Evolutionary conservation across 64 coral and sea anemone species (phyloP), one percentile per base, ranked within the genome.

Genomic region (Acropora tenuis): DNA sequence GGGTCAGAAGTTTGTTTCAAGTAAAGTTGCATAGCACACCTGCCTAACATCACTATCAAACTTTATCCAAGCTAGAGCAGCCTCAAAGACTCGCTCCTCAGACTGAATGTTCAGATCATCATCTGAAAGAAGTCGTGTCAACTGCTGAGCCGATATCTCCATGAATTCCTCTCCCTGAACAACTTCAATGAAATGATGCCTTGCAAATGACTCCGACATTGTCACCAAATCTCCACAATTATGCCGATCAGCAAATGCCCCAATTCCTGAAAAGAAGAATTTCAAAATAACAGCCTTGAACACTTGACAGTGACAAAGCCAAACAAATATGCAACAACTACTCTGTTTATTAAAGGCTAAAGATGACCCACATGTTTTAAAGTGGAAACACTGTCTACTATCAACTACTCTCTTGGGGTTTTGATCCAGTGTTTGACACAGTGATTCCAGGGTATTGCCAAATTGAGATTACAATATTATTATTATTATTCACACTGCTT

Each of bases 151-250:
- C 13, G 91, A 82, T 18, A 96, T 82, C 15, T 95, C 91, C 97
- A 99, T 99, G 48, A 96, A 99, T 73, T 99, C 97, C 30, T 99
- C 97, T 60, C 88, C 90, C 65, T 99, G 97, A 8, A 99, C 87
- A 80, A 99, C 97, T 43, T 99, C 97, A 74, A 96, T 89, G 89
- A 99, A 99, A 58, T 99, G 94, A 81, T 94, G 88, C 30, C 94
- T 80, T 5, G 97, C 97, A 89, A 86, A 99, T 4, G 57, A 75
- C 75, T 99, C 97, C 43, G 97, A 94, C 4, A 73, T 78, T 57
- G 45, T 90, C 77, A 96, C 76, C 17, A 99, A 94, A 41, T 91
- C 88, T 46, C 77, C 30, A 69, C 97, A 99, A 30, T 92, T 88
- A 65, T 99, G 97, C 0, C 88, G 88, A 75, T 99, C 97, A 13